phyloP scores from a whole-genome alignment of 2,888 invertebrate species.

The Amphipoea oculea region DNA sequence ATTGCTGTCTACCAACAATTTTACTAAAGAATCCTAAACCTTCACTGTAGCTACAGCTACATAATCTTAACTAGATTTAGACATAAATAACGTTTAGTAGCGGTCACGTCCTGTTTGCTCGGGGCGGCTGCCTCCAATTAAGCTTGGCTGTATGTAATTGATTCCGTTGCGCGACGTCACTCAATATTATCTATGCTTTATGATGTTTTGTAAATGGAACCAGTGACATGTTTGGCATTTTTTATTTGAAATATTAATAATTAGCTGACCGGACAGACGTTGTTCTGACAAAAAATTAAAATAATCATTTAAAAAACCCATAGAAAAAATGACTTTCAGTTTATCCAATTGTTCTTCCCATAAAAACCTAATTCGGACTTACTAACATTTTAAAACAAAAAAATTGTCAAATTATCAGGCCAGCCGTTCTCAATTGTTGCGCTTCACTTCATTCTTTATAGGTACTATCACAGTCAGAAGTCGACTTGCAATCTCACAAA shows the following conservation, averaged over 20 bases:
- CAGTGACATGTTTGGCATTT: neutral
- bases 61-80: conserved; percentile 36
- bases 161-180: conserved; percentile 39
- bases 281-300: neutral
- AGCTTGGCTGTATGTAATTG: conserved; percentile 58
- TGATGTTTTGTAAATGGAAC: conserved; percentile 20
- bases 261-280: neutral
- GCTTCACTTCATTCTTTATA: no score
- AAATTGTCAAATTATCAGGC: no score
- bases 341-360: neutral
- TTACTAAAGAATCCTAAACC: neutral
- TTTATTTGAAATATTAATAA: neutral
- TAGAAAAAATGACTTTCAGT: neutral
- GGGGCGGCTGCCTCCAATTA: conserved; percentile 53
- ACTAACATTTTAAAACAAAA: no score
- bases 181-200: conserved; percentile 42
- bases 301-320: neutral
- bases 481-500: no score
- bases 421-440: no score
- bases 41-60: conserved; percentile 1
- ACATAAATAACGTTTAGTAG: conserved; percentile 58
- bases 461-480: no score
- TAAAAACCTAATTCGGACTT: neutral
- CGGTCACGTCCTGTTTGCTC: conserved; percentile 63
- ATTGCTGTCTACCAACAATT: neutral